Evolutionary conservation across 35 echinoderm and acorn worm genomes (phyloP), one percentile per base, ranked within the genome.

Genomic region (Ophioderma brevispina): DNA sequence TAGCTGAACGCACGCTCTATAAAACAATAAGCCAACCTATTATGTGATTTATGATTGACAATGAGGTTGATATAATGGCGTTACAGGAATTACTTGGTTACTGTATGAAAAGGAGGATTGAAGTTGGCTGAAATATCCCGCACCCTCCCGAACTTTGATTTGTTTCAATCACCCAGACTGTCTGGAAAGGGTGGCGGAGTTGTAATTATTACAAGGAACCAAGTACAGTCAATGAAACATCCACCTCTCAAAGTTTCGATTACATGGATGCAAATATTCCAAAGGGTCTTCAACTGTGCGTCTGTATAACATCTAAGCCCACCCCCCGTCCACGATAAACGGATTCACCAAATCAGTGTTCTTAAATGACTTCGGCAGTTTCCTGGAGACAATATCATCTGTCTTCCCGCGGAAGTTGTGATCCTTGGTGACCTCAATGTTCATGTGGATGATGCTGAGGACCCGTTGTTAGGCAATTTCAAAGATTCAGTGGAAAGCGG

Each of bases 41-140:
- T 80, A 4, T 80, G 78, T 31, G 78, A 80, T 25, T 80, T 35
- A 80, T 80, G 33, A 80, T 80, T 80, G 34, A 80, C 13, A 40
- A 80, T 80, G 78, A 80, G 36, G 34, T 80, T 80, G 78, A 80
- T 35, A 80, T n/a, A n/a, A 37, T 80, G 78, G 78, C 78, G 33
- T 35, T 80, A 35, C 78, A 80, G 31, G 78, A 80, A 40, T 37
- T n/a, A n/a, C 78, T 23, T 80, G 78, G 78, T 80, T 37, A 80
- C 28, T 35, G 78, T 80, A 33, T 80, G 78, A 80, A 80, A 80
- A 40, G 78, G 78, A 80, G 3, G 78, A 80, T 36, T 80, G 78
- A 10, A 80, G 11, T 31, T 80, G 32, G 78, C 78, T 40, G 78
- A 80, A 36, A 80, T 80, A 35, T 15, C 28, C 17, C n/a, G 11